phyloP scores from a whole-genome alignment of 1,140 invertebrate species.

The Arctopsyche grandis region DNA sequence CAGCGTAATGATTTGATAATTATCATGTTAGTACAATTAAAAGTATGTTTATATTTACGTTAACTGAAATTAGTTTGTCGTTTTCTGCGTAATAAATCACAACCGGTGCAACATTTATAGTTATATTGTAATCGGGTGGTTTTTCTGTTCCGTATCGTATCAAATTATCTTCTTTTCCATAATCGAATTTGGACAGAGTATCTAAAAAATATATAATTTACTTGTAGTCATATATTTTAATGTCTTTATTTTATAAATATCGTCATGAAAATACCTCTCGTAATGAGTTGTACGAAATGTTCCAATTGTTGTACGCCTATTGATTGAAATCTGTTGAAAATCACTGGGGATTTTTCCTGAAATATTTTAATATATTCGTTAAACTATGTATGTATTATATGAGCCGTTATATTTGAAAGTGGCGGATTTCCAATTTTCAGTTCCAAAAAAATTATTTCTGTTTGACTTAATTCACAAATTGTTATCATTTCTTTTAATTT shows the following conservation, averaged over 20 bases:
- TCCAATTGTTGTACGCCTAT: not conserved
- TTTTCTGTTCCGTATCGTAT: constrained; percentile 64
- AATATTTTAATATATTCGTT: not conserved
- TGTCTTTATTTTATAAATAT: no score
- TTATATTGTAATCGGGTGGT: constrained; percentile 74
- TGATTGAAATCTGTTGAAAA: constrained; percentile 21
- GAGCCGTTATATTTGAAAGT: no score
- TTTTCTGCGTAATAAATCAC: constrained; percentile 74
- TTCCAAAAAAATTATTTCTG: no score
- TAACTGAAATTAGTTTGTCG: constrained; percentile 69
- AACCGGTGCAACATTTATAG: constrained; percentile 71
- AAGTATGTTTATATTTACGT: constrained; percentile 18
- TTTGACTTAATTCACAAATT: no score
- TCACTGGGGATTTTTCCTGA: constrained; percentile 7
- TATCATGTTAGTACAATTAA: not conserved
- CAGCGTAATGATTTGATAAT: no score
- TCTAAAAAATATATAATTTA: constrained; percentile 33
- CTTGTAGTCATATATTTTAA: not conserved
- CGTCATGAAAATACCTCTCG: not conserved
- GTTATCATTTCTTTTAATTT: no score
- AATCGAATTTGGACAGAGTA: constrained; percentile 62
- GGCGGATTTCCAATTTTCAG: no score
- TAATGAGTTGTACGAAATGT: constrained; percentile 26
- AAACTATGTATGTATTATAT: no score
- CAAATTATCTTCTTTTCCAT: constrained; percentile 64